Conservation (phyloP, 2,797 vertebrate species). For the Octomys mimax region DNA sequence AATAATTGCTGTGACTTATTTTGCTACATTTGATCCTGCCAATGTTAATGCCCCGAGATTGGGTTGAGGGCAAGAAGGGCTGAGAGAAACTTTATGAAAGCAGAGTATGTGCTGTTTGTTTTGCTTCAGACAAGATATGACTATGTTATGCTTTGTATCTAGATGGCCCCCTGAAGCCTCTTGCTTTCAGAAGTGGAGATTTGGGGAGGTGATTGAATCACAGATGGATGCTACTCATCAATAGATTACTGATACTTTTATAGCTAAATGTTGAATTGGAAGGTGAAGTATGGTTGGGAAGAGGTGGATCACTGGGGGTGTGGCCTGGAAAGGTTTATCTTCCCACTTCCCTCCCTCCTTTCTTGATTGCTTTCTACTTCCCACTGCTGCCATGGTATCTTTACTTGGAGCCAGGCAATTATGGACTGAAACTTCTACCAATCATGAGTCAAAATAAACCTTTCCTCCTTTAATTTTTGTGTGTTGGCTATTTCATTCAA, state of each 20-base stretch:
- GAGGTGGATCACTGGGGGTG: background rate
- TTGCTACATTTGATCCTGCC: conserved; percentile 30
- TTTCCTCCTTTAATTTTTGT: background rate
- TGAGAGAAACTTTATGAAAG: conserved; percentile 45
- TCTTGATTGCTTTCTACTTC: background rate
- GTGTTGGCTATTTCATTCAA: background rate
- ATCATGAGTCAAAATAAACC: background rate
- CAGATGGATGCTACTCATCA: background rate
- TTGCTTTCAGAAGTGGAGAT: background rate
- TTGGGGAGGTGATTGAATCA: background rate
- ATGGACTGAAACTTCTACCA: background rate
- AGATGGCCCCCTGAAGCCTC: background rate
- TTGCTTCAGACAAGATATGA: background rate
- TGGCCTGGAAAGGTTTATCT: background rate
- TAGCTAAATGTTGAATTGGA: background rate
- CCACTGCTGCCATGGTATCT: background rate
- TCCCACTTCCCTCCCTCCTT: background rate
- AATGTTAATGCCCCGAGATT: background rate
- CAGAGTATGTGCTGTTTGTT: conserved; percentile 18
- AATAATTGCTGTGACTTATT: conserved; percentile 46
- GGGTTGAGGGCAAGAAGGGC: background rate
- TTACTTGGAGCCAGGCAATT: background rate
- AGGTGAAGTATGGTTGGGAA: background rate
- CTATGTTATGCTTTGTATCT: background rate
- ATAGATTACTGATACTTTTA: background rate